These are phyloP conservation scores for Nyctibius grandis DNA, from an alignment of 2,797 vertebrate species.

Conservation along the genomic window DNA sequence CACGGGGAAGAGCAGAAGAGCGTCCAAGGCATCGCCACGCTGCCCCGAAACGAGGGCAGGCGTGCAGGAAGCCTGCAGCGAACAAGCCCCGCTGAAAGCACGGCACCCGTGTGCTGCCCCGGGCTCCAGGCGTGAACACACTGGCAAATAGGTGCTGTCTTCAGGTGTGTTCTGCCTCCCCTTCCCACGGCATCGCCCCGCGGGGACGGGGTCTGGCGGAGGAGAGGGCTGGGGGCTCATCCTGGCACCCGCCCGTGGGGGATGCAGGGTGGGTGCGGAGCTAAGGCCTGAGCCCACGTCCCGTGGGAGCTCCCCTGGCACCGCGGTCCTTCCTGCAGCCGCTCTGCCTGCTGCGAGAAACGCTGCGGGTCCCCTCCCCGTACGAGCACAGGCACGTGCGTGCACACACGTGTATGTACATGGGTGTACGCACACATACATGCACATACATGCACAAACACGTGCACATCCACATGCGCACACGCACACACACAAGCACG, in stretches of 20 bases:
- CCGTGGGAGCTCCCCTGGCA: background rate
- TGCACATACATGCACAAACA: too few species aligned
- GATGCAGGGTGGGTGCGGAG: background rate
- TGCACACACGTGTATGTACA: background rate
- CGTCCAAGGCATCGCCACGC: background rate
- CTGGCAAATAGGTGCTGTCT: background rate
- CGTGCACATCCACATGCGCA: background rate
- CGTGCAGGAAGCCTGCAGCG: accelerated
- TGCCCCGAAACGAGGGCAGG: accelerated
- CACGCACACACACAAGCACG: too few species aligned
- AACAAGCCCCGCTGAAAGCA: too few species aligned
- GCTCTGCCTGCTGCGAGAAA: background rate
- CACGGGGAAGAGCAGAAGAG: accelerated
- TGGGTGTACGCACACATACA: too few species aligned
- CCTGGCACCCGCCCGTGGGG: background rate
- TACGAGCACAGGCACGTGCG: accelerated
- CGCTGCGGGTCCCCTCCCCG: accelerated
- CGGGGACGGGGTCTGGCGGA: accelerated
- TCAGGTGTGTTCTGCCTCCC: background rate
- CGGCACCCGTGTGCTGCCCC: background rate
- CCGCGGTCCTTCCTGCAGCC: background rate
- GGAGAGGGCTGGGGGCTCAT: too few species aligned
- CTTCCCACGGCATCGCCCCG: accelerated
- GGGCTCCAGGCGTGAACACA: accelerated
- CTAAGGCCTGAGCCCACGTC: background rate